These are phyloP conservation scores for Yponomeuta malinellus DNA, from an alignment of 2,888 invertebrate species.

Conservation along the genomic window DNA sequence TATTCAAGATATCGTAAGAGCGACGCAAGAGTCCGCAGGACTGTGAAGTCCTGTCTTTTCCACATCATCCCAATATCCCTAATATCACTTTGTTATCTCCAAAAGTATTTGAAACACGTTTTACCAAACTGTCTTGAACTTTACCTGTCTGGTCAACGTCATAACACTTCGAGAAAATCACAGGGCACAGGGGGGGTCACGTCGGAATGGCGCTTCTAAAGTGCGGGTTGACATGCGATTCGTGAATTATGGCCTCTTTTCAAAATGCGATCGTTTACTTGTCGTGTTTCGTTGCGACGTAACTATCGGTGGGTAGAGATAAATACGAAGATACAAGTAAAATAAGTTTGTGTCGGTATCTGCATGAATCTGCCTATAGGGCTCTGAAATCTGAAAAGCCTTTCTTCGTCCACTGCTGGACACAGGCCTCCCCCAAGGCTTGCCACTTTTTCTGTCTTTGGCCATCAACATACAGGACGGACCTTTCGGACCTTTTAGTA, in stretches of 20 bases:
- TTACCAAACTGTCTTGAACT: neutral
- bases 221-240: conserved; percentile 51
- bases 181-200: neutral
- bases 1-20: too few species aligned
- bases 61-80: neutral
- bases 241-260: conserved; percentile 56
- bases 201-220: neutral
- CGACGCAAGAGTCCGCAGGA: too few species aligned
- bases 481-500: too few species aligned
- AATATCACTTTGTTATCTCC: neutral
- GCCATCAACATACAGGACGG: too few species aligned
- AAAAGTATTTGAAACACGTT: neutral
- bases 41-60: neutral
- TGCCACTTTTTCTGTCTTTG: too few species aligned
- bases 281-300: neutral
- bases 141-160: neutral
- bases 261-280: conserved; percentile 25
- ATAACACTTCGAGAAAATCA: neutral
- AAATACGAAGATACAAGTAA: too few species aligned
- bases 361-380: neutral
- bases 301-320: neutral
- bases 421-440: too few species aligned
- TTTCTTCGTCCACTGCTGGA: too few species aligned
- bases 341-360: neutral
- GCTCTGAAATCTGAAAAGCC: too few species aligned